Percentiles rank a stretch among this genome's conserved stretches.
phyloP scores from a whole-genome alignment of 2,113 vertebrate species.

The Dicrurus megarhynchus region DNA sequence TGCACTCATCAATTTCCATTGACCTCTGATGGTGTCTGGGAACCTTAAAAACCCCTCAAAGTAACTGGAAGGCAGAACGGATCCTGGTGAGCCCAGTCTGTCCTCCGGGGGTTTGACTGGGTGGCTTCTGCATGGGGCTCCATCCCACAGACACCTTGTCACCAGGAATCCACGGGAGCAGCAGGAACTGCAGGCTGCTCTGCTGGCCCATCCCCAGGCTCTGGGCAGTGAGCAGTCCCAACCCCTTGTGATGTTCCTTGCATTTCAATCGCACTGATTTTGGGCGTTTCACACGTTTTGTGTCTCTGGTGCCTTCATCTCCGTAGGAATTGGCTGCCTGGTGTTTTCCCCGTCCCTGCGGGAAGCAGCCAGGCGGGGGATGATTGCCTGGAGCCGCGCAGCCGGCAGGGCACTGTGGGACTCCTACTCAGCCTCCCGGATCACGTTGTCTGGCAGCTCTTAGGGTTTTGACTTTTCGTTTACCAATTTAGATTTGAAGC shows the following conservation, averaged over 20 bases:
- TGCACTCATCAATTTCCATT: rapidly evolving
- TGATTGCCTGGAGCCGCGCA: neutral
- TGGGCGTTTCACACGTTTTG: rapidly evolving
- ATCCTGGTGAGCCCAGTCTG: neutral
- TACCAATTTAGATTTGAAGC: neutral
- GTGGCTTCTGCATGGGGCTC: rapidly evolving
- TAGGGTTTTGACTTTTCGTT: neutral
- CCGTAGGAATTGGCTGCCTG: rapidly evolving
- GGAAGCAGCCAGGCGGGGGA: neutral
- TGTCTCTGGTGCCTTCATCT: neutral
- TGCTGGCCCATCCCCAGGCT: neutral
- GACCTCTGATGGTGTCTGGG: neutral
- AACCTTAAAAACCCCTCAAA: neutral
- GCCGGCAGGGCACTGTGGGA: neutral
- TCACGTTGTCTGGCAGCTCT: neutral
- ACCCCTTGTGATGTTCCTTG: rapidly evolving
- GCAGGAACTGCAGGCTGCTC: neutral
- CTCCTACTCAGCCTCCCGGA: neutral
- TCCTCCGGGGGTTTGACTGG: neutral
- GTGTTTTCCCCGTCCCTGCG: rapidly evolving
- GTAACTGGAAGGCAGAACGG: neutral
- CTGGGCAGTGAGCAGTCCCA: neutral
- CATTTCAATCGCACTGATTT: rapidly evolving
- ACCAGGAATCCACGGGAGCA: rapidly evolving
- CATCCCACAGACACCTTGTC: rapidly evolving